Evolutionary conservation across 2,113 vertebrate species (phyloP).

Genomic region (Cochlearius cochlearius): DNA sequence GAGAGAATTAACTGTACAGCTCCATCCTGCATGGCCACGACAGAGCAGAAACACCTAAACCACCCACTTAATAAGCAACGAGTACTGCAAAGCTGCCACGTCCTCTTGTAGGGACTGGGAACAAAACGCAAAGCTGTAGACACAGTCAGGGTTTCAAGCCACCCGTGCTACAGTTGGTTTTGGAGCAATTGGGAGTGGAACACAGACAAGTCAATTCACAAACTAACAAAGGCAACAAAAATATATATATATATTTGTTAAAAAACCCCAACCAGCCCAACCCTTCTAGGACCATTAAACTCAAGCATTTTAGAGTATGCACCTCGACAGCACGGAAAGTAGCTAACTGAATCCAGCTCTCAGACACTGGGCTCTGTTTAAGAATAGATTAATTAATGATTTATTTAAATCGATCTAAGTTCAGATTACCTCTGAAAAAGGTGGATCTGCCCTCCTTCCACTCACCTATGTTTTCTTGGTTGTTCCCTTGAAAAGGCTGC

Average conservation of each 20-base stretch:
- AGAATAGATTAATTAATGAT: not conserved
- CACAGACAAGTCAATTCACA: not conserved
- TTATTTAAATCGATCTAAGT: not conserved
- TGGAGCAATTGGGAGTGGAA: not conserved
- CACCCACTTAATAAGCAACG: accelerated
- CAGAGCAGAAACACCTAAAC: not conserved
- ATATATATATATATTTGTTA: not conserved
- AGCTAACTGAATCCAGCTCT: not conserved
- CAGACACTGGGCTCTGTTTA: not conserved
- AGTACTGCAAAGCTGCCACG: not conserved
- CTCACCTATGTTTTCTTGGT: not conserved
- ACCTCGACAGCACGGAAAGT: not conserved
- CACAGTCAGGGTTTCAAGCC: not conserved
- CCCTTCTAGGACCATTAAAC: not conserved
- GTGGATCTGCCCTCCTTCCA: not conserved
- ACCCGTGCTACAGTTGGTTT: not conserved
- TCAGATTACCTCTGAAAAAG: not conserved
- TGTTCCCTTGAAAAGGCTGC: not conserved
- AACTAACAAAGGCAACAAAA: not conserved
- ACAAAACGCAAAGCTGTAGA: not conserved
- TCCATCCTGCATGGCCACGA: not conserved
- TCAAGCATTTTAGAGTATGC: not conserved
- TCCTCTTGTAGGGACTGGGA: not conserved
- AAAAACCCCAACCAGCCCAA: not conserved
- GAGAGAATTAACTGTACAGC: not conserved